Evolutionary conservation across 2,888 invertebrate genomes (phyloP).

Genomic region (Ophion ventricosus): DNA sequence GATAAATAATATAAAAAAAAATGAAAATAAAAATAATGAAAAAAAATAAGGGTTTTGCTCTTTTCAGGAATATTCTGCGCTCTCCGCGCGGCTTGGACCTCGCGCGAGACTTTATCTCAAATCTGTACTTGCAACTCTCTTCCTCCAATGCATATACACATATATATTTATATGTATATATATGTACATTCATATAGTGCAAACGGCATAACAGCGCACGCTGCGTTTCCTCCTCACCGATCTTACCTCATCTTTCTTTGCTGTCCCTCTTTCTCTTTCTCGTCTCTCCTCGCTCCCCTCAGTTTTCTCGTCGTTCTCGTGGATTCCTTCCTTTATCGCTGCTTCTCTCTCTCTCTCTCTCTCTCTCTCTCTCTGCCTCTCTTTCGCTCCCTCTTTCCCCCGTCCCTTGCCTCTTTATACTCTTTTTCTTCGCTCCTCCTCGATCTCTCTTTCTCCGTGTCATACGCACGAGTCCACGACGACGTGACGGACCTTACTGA

Average conservation of each 20-base stretch:
- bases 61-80: conserved; percentile 57
- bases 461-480: conserved; percentile 8
- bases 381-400: conserved; percentile 36
- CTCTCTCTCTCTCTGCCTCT: conserved; percentile 18
- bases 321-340: conserved; percentile 67
- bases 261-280: conserved; percentile 1
- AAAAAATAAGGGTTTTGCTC: conserved; percentile 35
- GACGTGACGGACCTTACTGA: conserved; percentile 22
- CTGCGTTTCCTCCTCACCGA: conserved; percentile 52
- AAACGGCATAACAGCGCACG: conserved; percentile 40
- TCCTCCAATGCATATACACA: conserved; percentile 25
- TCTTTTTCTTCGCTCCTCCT: background rate
- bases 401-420: background rate
- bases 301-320: conserved; percentile 48
- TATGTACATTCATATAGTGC: background rate
- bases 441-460: conserved; percentile 50
- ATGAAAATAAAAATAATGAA: background rate
- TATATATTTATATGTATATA: conserved; percentile 19
- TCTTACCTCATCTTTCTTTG: conserved; percentile 48
- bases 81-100: conserved; percentile 38
- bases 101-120: conserved; percentile 67
- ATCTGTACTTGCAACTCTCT: conserved; percentile 69
- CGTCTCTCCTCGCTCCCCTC: conserved; percentile 34
- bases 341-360: conserved; percentile 12
- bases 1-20: background rate